Base-by-base conservation (phyloP, 2,797 vertebrate species). In the Toxotes lorentzi region DNA sequence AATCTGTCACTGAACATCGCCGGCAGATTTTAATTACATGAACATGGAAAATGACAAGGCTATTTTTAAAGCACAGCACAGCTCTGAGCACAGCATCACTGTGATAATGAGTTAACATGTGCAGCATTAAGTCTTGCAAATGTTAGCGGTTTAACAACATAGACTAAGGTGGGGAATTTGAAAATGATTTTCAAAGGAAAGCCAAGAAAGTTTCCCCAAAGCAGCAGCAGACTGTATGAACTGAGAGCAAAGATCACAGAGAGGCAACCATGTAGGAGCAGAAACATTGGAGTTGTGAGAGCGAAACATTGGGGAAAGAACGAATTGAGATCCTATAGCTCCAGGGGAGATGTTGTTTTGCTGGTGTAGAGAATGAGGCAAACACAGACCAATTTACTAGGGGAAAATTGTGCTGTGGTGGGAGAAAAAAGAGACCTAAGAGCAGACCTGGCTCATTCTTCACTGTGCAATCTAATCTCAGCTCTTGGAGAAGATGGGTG, bases 381-480 rank as follows among this genome's bases (percentile, higher is more conserved):
- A 92, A 94, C 89, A 93, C 90, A 91, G 93, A 92, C 85, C 94
- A 94, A 95, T 95, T 95, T 94, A 91, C 90, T 85, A 40, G 60
- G 65, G 86, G 78, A 90, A 94, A 93, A 94, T 90, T 93, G 91
- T 90, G 73, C 89, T 76, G 81, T 70, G 81, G 73, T 76, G 58
- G 51, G 60, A 62, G 57, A 84, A 65, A 75, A 66, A 54, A 69
- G 56, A 73, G 77, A 85, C 72, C 81, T 75, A 77, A 87, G 83
- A 89, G 74, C 79, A 85, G 89, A 86, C 88, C 88, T 70, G 84
- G 81, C 71, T 90, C 88, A 88, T 94, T 94, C 90, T 87, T 93
- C 92, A 93, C 87, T 91, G 91, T 88, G 91, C 85, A 78, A 89
- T 94, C 91, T 91, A 92, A 95, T 95, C 92, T 92, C 67, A 76